A percentile compares a stretch with the other conserved stretches of the same genome.
These are phyloP conservation scores for Chelonus insularis DNA, from an alignment of 1,140 invertebrate species.

Conservation along the genomic window DNA sequence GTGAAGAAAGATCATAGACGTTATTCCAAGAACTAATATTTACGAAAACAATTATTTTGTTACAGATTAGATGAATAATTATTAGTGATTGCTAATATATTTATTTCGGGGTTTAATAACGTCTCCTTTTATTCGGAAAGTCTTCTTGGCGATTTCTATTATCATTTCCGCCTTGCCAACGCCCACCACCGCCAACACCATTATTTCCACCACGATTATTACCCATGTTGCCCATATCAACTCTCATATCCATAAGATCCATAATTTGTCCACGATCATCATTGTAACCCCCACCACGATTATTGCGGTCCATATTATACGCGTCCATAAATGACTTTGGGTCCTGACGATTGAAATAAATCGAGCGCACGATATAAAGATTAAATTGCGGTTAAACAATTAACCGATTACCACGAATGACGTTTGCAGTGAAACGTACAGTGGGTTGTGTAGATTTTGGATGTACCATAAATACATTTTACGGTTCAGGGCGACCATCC, in stretches of 20 bases:
- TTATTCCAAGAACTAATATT: no score
- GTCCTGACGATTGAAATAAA: conserved; percentile 41
- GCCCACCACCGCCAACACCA: conserved; percentile 31
- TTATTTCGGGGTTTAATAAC: conserved; percentile 46
- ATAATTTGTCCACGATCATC: conserved; percentile 59
- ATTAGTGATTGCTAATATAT: no score
- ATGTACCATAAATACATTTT: conserved; percentile 44
- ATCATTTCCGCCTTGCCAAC: conserved; percentile 42
- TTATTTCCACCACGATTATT: conserved; percentile 32
- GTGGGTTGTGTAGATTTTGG: conserved; percentile 24
- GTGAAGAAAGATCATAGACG: no score
- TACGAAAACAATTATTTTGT: no score
- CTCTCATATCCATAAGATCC: conserved; percentile 61
- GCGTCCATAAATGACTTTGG: conserved; percentile 60
- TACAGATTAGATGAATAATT: no score
- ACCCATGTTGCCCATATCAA: conserved; percentile 54
- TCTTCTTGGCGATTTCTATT: conserved; percentile 55
- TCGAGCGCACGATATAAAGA: background rate
- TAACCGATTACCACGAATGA: conserved; percentile 1
- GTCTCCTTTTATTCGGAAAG: conserved; percentile 60
- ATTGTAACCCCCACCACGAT: conserved; percentile 54
- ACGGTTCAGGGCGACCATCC: conserved; percentile 54
- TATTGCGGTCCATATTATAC: conserved; percentile 57
- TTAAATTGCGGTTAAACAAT: background rate
- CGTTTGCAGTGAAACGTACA: conserved; percentile 29